These are phyloP conservation scores for Lucifuga dentata DNA, from an alignment of 2,113 vertebrate species.

Conservation along the genomic window DNA sequence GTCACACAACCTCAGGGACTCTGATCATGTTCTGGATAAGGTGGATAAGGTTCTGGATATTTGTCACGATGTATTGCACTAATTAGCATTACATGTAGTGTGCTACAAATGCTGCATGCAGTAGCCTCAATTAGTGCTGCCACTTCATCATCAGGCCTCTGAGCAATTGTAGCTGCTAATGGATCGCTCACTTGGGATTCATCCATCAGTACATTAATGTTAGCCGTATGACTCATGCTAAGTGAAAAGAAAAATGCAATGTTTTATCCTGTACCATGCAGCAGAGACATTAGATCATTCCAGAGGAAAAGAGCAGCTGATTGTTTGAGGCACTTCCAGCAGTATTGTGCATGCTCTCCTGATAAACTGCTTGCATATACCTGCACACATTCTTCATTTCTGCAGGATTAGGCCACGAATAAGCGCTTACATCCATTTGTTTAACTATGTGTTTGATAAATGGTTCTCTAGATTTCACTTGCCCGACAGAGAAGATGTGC, in stretches of 20 bases:
- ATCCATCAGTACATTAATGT: conserved; percentile 63
- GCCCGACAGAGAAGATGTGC: conserved; percentile 53
- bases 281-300: background rate
- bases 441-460: conserved; percentile 67
- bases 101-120: conserved; percentile 28
- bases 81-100: conserved; percentile 58
- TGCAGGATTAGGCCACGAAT: conserved; percentile 51
- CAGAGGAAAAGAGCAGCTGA: conserved; percentile 9
- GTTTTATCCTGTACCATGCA: conserved; percentile 19
- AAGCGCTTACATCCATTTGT: conserved; percentile 39
- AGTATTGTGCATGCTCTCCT: background rate
- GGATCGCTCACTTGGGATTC: conserved; percentile 47
- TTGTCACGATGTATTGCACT: conserved; percentile 39
- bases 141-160: conserved; percentile 62
- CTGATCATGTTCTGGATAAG: conserved; percentile 26
- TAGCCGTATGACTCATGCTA: conserved; percentile 46
- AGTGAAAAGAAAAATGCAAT: conserved; percentile 4
- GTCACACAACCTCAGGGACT: background rate
- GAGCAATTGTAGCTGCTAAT: conserved; percentile 57
- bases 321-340: conserved; percentile 15
- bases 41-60: too few species aligned
- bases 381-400: conserved; percentile 26
- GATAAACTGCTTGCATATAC: conserved; percentile 43
- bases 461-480: conserved; percentile 49
- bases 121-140: conserved; percentile 62